Evolutionary conservation across 2,888 invertebrate species (phyloP).

Genomic region (Hypena proboscidalis): DNA sequence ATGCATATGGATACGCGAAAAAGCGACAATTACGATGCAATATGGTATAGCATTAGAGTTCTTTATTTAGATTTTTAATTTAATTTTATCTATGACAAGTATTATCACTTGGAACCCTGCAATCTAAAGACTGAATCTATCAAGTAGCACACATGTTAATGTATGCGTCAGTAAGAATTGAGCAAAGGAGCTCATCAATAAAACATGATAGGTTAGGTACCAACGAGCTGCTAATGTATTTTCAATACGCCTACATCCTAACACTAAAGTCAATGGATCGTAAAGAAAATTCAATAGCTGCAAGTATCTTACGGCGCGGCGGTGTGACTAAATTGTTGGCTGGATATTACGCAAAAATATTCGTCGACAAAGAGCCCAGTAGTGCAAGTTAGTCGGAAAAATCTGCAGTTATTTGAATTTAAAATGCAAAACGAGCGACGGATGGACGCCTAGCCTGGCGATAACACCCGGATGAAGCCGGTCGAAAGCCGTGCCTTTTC

Average conservation of each 20-base stretch:
- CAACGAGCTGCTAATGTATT: slow-evolving; percentile 37
- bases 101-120: slow-evolving; percentile 10
- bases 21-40: no score
- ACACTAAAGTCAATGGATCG: slow-evolving; percentile 45
- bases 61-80: no score
- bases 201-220: slow-evolving; percentile 30
- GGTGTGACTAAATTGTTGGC: slow-evolving; percentile 36
- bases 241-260: slow-evolving; percentile 38
- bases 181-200: slow-evolving; percentile 39
- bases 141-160: slow-evolving; percentile 27
- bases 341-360: slow-evolving; percentile 58
- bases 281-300: slow-evolving; percentile 48
- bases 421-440: slow-evolving; percentile 60
- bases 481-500: slow-evolving; percentile 53
- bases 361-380: slow-evolving; percentile 50
- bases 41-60: no score
- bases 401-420: slow-evolving; percentile 65
- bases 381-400: slow-evolving; percentile 51
- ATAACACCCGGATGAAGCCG: slow-evolving; percentile 59
- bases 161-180: slow-evolving; percentile 20
- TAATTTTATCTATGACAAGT: no score
- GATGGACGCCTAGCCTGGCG: slow-evolving; percentile 48
- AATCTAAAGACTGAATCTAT: no score
- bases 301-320: slow-evolving; percentile 29
- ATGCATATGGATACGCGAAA: no score